These are phyloP conservation scores for Leptinotarsa juncta DNA, from an alignment of 2,888 invertebrate species.

Conservation along the genomic window DNA sequence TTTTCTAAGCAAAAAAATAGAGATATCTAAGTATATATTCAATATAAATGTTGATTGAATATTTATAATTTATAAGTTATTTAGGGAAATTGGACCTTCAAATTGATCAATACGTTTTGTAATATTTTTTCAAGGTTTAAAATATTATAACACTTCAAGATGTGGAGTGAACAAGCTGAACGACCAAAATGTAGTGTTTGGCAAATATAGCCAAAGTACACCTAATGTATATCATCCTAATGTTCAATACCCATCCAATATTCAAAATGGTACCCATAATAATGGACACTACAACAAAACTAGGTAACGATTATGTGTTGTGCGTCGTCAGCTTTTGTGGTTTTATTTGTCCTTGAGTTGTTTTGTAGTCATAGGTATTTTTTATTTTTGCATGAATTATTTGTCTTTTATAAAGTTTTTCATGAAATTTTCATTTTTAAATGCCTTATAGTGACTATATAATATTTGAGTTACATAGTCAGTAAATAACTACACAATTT, in stretches of 20 bases:
- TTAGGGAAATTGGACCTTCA: neutral
- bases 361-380: constrained; percentile 3
- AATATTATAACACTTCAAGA: constrained; percentile 42
- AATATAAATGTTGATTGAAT: no score
- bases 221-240: constrained; percentile 48
- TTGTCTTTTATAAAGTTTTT: neutral
- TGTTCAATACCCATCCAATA: constrained; percentile 41
- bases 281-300: constrained; percentile 48
- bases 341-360: constrained; percentile 22
- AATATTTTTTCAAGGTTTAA: constrained; percentile 46
- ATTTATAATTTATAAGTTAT: neutral
- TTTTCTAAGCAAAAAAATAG: no score
- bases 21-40: no score
- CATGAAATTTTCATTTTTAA: neutral
- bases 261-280: constrained; percentile 39
- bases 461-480: neutral
- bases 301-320: constrained; percentile 39
- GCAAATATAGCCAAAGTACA: constrained; percentile 52
- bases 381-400: constrained; percentile 17
- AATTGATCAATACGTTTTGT: constrained; percentile 1
- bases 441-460: no score
- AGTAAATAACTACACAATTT: neutral
- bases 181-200: constrained; percentile 50
- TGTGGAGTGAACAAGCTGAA: constrained; percentile 42
- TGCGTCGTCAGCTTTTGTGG: constrained; percentile 31